Percentiles rank a stretch among this genome's conserved stretches.
These are phyloP conservation scores for Beris chalybata DNA, from an alignment of 2,888 invertebrate species.

Conservation along the genomic window DNA sequence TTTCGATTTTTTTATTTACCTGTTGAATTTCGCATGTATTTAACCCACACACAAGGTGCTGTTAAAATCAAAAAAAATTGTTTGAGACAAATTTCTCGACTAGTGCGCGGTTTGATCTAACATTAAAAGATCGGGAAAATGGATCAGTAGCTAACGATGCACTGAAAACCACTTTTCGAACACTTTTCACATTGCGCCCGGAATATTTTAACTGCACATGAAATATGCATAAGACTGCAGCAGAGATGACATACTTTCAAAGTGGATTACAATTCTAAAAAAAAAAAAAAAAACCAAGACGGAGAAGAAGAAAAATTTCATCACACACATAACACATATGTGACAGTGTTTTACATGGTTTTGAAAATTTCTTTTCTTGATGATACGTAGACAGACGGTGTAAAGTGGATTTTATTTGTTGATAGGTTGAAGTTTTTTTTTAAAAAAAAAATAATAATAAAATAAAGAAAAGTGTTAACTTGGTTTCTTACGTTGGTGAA, in stretches of 20 bases:
- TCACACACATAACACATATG: too few species aligned
- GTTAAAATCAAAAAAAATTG: too few species aligned
- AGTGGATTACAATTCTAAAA: slow-evolving; percentile 35
- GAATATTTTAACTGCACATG: slow-evolving; percentile 3
- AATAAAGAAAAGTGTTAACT: too few species aligned
- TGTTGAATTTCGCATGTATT: background rate
- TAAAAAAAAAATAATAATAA: too few species aligned
- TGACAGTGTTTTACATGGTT: slow-evolving; percentile 13
- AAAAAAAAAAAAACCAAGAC: slow-evolving; percentile 17
- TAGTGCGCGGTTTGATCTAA: too few species aligned
- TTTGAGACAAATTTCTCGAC: too few species aligned
- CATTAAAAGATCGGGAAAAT: slow-evolving; percentile 8
- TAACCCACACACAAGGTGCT: too few species aligned
- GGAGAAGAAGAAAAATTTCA: background rate
- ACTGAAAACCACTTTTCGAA: slow-evolving; percentile 12
- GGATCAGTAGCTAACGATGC: slow-evolving; percentile 24
- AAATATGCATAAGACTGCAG: slow-evolving; percentile 22
- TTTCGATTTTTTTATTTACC: background rate
- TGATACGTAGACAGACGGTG: slow-evolving; percentile 18
- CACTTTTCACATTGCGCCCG: slow-evolving; percentile 9
- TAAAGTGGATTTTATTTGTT: background rate
- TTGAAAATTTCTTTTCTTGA: slow-evolving; percentile 34
- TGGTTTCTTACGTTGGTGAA: too few species aligned
- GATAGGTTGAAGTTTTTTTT: slow-evolving; percentile 9
- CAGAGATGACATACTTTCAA: slow-evolving; percentile 38